phyloP scores from a whole-genome alignment of 2,113 vertebrate genomes.

The Periophthalmodon schlosseri region DNA sequence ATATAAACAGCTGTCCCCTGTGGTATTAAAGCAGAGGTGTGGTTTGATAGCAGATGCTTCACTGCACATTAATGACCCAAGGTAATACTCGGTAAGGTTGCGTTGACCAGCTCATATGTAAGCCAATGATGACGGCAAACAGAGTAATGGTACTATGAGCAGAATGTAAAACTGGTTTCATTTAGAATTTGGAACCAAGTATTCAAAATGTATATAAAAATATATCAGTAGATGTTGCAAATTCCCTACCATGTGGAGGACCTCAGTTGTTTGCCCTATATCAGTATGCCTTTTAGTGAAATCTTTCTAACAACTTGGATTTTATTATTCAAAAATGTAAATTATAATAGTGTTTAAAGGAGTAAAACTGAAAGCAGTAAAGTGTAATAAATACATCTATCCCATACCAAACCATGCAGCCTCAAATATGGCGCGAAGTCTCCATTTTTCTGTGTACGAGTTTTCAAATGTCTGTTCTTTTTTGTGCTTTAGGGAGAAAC shows the following conservation, averaged over 20 bases:
- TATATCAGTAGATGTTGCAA: neutral
- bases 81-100: constrained; percentile 38
- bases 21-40: constrained; percentile 23
- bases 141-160: neutral
- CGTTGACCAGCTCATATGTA: constrained; percentile 18
- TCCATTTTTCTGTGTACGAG: neutral
- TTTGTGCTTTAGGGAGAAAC: constrained; percentile 80
- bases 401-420: constrained; percentile 18
- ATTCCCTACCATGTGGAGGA: too few relatives aligned
- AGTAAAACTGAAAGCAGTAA: neutral
- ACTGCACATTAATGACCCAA: constrained; percentile 19
- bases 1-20: constrained; percentile 11
- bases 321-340: too few relatives aligned
- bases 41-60: constrained; percentile 38
- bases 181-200: neutral
- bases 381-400: neutral
- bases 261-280: too few relatives aligned
- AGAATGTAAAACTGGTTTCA: neutral
- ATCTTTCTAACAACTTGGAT: too few relatives aligned
- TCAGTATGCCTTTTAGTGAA: too few relatives aligned
- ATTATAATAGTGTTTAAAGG: neutral
- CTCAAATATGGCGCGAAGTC: neutral
- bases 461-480: constrained; percentile 28
- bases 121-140: constrained; percentile 8
- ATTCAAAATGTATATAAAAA: neutral